These are phyloP conservation scores for Drosophila ezoana DNA, from an alignment of 2,888 invertebrate species.

Conservation along the genomic window DNA sequence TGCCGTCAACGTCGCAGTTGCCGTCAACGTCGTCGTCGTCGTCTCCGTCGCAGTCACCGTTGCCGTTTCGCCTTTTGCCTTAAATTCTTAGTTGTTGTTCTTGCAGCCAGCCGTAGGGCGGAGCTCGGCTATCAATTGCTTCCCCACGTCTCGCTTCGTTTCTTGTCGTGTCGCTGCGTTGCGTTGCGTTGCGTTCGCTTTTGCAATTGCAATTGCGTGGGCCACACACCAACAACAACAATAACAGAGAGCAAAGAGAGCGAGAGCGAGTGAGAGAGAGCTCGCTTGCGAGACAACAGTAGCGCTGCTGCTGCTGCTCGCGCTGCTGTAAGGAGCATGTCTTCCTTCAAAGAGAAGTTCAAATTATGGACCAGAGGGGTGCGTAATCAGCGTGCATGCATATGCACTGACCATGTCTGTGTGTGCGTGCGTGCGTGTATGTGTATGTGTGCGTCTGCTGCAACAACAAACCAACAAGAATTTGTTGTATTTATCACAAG, in stretches of 20 bases:
- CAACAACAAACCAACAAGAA: constrained; percentile 27
- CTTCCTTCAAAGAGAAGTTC: constrained; percentile 85
- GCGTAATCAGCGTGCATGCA: constrained; percentile 57
- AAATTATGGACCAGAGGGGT: constrained; percentile 85
- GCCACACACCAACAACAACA: constrained; percentile 22
- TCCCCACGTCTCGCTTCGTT: constrained; percentile 28
- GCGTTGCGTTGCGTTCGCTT: constrained; percentile 23
- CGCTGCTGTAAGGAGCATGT: constrained; percentile 71
- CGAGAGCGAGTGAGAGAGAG: constrained; percentile 2
- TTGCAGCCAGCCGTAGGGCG: constrained; percentile 42
- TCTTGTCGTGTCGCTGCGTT: constrained; percentile 27
- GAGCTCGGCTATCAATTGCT: constrained; percentile 50
- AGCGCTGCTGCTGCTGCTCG: constrained; percentile 44
- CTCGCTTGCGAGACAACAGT: constrained; percentile 38
- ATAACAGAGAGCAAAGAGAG: constrained; percentile 14
- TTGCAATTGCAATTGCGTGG: constrained; percentile 48
- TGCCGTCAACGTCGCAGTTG: constrained; percentile 28
- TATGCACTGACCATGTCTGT: background rate
- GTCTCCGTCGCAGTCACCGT: background rate
- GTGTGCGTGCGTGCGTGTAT: constrained; percentile 10
- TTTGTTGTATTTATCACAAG: constrained; percentile 72
- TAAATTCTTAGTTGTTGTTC: constrained; percentile 32
- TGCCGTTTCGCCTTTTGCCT: constrained; percentile 21
- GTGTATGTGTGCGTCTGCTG: constrained; percentile 8
- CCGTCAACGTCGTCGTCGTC: constrained; percentile 8